Percentiles rank a stretch among this genome's conserved stretches.
Evolutionary conservation across 2,888 invertebrate species (phyloP).

Genomic region (Phalangium opilio): DNA sequence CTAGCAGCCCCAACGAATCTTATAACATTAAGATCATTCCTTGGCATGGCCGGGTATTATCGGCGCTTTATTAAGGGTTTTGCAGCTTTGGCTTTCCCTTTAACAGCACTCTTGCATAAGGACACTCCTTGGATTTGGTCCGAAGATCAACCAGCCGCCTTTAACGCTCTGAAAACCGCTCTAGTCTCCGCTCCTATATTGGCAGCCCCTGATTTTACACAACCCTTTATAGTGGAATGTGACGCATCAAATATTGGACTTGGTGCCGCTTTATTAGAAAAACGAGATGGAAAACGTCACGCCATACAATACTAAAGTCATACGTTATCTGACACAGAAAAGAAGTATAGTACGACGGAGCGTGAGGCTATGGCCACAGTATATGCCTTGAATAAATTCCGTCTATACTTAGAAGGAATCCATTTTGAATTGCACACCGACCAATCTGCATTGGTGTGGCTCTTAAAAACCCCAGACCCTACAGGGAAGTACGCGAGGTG

Average conservation of each 20-base stretch:
- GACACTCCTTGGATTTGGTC: too few species aligned
- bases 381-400: slow-evolving; percentile 29
- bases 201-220: too few species aligned
- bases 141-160: too few species aligned
- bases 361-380: slow-evolving; percentile 29
- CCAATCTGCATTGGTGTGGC: slow-evolving; percentile 35
- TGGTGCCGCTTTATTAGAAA: slow-evolving; percentile 23
- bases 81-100: neutral
- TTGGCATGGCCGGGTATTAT: slow-evolving; percentile 2
- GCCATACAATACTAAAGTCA: slow-evolving; percentile 20
- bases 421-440: slow-evolving; percentile 30
- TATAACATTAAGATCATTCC: neutral
- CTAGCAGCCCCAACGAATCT: slow-evolving; percentile 13
- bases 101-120: too few species aligned
- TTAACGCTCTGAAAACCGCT: too few species aligned
- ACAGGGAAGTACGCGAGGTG: slow-evolving; percentile 33
- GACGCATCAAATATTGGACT: slow-evolving; percentile 12
- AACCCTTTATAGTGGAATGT: too few species aligned
- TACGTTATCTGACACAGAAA: too few species aligned
- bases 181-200: too few species aligned
- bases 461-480: slow-evolving; percentile 30
- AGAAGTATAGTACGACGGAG: slow-evolving; percentile 31
- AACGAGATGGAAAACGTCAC: slow-evolving; percentile 11
- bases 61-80: slow-evolving; percentile 5
- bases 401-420: slow-evolving; percentile 30